A percentile compares a stretch with the other conserved stretches of the same genome.
Conservation (phyloP, 2,797 vertebrate genomes). For the Urocyon cinereoargenteus region DNA sequence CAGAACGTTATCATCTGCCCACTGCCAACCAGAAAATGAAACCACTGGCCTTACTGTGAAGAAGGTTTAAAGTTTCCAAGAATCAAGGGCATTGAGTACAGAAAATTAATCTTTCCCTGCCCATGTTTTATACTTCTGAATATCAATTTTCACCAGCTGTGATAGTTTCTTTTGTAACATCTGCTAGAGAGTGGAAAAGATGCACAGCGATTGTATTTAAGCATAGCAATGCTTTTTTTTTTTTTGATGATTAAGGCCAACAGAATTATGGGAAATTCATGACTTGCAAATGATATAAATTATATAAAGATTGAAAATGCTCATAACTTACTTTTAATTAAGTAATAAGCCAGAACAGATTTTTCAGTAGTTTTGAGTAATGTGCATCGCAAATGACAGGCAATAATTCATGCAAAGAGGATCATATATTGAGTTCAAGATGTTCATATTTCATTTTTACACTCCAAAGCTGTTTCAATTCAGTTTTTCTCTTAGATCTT, state of each 20-base stretch:
- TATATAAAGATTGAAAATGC: conserved; percentile 81
- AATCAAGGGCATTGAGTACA: conserved; percentile 78
- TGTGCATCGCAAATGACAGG: conserved; percentile 72
- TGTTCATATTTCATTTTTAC: conserved; percentile 49
- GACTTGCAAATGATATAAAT: conserved; percentile 85
- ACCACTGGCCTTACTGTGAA: conserved; percentile 13
- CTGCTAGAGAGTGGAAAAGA: conserved; percentile 75
- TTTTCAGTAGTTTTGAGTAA: conserved; percentile 82
- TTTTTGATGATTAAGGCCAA: conserved; percentile 69
- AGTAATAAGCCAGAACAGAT: conserved; percentile 83
- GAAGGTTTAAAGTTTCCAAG: conserved; percentile 65
- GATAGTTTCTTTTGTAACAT: conserved; percentile 80
- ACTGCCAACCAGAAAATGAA: conserved; percentile 59
- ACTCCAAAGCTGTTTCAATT: conserved; percentile 47
- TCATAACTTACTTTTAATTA: conserved; percentile 86
- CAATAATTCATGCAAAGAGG: conserved; percentile 80
- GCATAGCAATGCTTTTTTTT: conserved; percentile 62
- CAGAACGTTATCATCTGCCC: conserved; percentile 66
- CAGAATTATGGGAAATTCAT: conserved; percentile 76
- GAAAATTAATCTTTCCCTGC: conserved; percentile 86
- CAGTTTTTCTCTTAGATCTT: conserved; percentile 46
- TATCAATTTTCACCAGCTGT: conserved; percentile 82
- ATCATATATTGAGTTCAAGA: conserved; percentile 28
- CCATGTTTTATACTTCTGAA: conserved; percentile 72
- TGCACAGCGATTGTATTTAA: conserved; percentile 25